phyloP scores from a whole-genome alignment of 2,888 invertebrate genomes.

The Poecilus cupreus region DNA sequence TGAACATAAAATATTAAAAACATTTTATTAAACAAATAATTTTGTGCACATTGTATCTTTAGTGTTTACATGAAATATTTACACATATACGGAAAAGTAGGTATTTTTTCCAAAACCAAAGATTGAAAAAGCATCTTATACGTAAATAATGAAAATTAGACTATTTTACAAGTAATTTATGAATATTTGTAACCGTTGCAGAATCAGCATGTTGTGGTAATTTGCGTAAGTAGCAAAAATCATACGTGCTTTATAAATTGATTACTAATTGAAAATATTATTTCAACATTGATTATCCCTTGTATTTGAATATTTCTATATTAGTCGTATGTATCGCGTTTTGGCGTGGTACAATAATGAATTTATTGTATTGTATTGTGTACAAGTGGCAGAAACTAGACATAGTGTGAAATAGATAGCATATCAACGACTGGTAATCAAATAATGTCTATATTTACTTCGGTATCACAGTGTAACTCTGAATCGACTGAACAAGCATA shows the following conservation, averaged over 20 bases:
- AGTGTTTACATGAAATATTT: slow-evolving; percentile 46
- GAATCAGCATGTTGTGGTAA: slow-evolving; percentile 16
- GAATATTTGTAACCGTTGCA: not conserved
- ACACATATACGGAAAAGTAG: slow-evolving; percentile 34
- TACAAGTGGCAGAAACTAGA: slow-evolving; percentile 39
- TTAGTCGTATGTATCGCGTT: not conserved
- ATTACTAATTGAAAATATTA: slow-evolving; percentile 14
- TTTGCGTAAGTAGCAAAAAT: slow-evolving; percentile 22
- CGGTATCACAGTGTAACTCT: slow-evolving; percentile 55
- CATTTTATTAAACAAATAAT: slow-evolving; percentile 55
- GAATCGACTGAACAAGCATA: slow-evolving; percentile 51
- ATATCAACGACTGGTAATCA: slow-evolving; percentile 46
- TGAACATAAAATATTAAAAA: slow-evolving; percentile 46
- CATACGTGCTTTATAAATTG: slow-evolving; percentile 4
- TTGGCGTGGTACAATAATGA: slow-evolving; percentile 14
- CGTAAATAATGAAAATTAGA: slow-evolving; percentile 10
- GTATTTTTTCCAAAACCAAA: not conserved
- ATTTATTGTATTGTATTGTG: slow-evolving; percentile 32
- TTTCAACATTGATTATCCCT: slow-evolving; percentile 35
- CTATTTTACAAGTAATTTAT: slow-evolving; percentile 3
- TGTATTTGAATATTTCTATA: slow-evolving; percentile 46
- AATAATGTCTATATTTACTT: slow-evolving; percentile 48
- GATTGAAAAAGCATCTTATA: slow-evolving; percentile 29
- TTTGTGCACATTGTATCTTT: slow-evolving; percentile 45
- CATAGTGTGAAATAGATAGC: slow-evolving; percentile 47